Percentiles rank a stretch among this genome's conserved stretches.
Evolutionary conservation across 2,113 vertebrate genomes (phyloP).

Genomic region (human): DNA sequence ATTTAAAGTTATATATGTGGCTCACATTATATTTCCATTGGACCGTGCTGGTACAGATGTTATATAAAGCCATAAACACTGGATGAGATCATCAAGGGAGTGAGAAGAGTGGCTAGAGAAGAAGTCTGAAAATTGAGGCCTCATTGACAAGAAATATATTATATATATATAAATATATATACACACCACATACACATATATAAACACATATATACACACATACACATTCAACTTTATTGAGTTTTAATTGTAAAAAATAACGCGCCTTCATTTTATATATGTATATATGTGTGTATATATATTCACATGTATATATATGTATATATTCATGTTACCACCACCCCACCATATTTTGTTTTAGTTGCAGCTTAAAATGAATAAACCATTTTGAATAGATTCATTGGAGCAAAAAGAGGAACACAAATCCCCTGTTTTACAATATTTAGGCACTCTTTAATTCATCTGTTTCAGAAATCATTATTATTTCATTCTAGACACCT

Average conservation of each 20-base stretch:
- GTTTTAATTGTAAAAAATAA: neutral
- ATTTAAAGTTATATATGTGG: neutral
- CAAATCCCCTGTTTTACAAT: neutral
- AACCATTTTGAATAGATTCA: neutral
- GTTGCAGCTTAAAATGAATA: constrained; percentile 8
- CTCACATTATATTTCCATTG: neutral
- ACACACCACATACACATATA: too few species aligned
- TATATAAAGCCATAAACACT: neutral
- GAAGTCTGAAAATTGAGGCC: neutral
- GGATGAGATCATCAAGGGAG: neutral
- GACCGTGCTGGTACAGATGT: neutral
- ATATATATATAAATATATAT: neutral
- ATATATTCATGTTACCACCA: neutral
- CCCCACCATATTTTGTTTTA: neutral
- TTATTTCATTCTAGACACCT: neutral
- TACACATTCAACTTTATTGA: neutral
- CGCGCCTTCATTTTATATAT: neutral
- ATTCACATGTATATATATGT: neutral
- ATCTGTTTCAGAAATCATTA: constrained; percentile 5
- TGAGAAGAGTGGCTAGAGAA: neutral
- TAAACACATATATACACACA: neutral
- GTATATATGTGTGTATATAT: too few species aligned
- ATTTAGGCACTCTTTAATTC: neutral
- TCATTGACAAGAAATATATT: neutral
- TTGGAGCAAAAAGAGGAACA: neutral